Evolutionary conservation across 2,888 invertebrate genomes (phyloP), one percentile per base, ranked within the genome.

Genomic region (Maniola hyperantus): DNA sequence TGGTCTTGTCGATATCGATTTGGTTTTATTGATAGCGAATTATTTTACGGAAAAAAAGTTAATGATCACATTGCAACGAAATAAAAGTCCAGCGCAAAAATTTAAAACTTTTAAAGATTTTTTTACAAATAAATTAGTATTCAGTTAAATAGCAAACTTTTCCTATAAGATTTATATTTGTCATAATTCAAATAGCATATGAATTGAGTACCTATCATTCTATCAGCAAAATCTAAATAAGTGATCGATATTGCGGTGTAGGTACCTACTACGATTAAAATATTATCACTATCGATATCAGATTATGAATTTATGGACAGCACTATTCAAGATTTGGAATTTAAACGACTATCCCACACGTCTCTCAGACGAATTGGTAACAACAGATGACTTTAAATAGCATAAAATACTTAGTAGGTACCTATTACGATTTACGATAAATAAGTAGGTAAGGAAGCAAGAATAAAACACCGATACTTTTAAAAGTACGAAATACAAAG

Each of bases 1-100:
- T 82, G 66, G 42, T 65, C 50, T 59, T 66, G 64, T 70, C 69
- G 71, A 70, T 70, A 42, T 67, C 66, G 68, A 70, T 68, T 55
- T 61, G 51, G 33, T 61, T 51, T 66, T 67, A 60, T 64, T 64
- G 64, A 64, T 67, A 55, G 51, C 26, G 50, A 61, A 61, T 61
- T 36, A 36, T 44, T 55, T 48, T 11, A 20, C n/a, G 10, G n/a
- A n/a, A 36, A 39, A 20, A 48, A 46, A 46, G 11, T 33, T 34
- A 48, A 46, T 48, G 44, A 33, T 58, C 10, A 18, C 20, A 15
- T 42, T 42, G 20, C 42, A n/a, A 53, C 33, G n/a, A 33, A 26
- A 33, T 53, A 54, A 34, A 54, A 15, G 10, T 46, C 46, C 46
- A 6, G 46, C 5, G 5, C 10, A 26, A 51, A 46, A 1, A n/a